Percentiles rank a stretch among this genome's conserved stretches.
Conservation (phyloP, 35 echinoderm and acorn worm species). For the Patiria miniata region DNA sequence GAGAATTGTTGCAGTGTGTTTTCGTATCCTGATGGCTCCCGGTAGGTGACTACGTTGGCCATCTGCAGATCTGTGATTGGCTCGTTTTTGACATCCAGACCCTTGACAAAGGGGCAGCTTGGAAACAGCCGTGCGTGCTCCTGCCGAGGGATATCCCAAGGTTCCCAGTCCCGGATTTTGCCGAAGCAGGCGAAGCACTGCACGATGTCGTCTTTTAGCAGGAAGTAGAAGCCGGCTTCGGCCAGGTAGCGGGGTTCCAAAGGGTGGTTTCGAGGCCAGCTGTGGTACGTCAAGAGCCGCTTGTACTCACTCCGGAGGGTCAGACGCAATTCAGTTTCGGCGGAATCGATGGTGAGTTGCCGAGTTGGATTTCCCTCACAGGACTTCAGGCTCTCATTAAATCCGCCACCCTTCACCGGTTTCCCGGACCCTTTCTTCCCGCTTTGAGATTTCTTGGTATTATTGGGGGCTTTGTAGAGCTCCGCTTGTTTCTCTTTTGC, state of each 20-base stretch:
- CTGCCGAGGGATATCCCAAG: slow-evolving; percentile 49
- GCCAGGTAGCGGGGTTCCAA: slow-evolving; percentile 63
- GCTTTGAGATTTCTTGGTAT: slow-evolving; percentile 31
- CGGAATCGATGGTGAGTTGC: slow-evolving; percentile 1
- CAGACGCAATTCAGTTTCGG: slow-evolving; percentile 22
- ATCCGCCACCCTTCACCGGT: neutral
- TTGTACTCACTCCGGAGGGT: slow-evolving; percentile 67
- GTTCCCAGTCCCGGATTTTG: slow-evolving; percentile 73
- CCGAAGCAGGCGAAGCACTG: slow-evolving; percentile 96
- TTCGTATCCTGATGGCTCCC: neutral
- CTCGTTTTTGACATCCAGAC: slow-evolving; percentile 65
- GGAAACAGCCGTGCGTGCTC: slow-evolving; percentile 76
- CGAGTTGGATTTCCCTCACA: neutral
- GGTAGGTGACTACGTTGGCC: slow-evolving; percentile 26
- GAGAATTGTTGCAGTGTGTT: neutral
- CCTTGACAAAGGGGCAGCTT: slow-evolving; percentile 75
- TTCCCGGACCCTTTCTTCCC: slow-evolving; percentile 27
- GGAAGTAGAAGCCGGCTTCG: slow-evolving; percentile 82
- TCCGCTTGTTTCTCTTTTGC: slow-evolving; percentile 44
- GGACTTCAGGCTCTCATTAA: slow-evolving; percentile 4
- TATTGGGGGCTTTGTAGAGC: slow-evolving; percentile 28
- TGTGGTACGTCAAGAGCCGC: slow-evolving; percentile 75
- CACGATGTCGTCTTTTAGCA: slow-evolving; percentile 49
- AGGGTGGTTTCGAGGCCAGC: slow-evolving; percentile 69
- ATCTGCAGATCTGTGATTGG: slow-evolving; percentile 56